Base-by-base conservation (phyloP, 1,140 invertebrate species). In the Temnothorax curvispinosus region DNA sequence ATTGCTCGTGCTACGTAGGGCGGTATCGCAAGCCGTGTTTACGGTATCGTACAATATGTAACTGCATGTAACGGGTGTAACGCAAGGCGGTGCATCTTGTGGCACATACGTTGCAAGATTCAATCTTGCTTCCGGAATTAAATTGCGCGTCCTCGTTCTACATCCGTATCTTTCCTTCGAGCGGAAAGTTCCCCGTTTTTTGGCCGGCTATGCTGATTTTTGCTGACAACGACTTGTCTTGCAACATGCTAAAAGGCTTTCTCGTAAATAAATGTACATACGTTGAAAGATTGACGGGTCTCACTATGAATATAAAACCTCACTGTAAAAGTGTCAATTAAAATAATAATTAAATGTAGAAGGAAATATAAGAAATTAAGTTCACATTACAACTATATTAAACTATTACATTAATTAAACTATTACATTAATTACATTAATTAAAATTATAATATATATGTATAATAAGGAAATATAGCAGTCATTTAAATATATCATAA, bases 41-140 rank as follows among this genome's bases (percentile, higher is more conserved):
- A 82, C 50, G 62, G 67, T 82, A 84, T 74, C 80, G 80, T 44
- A 84, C 38, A 44, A 41, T 56, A 82, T 72, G 67, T 82, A 84
- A 75, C 69, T 71, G 54, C 69, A 75, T 60, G 78, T 81, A 80
- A 80, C 60, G 58, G 76, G 44, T 58, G 76, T 35, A 67, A 81
- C 65, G 78, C 52, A 71, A 56, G 35, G 50, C 41, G 54, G 41
- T 58, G 52, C 54, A 84, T 74, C 69, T 84, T 58, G 41, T 27
- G 54, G 41, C 18, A 84, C 80, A 84, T 60, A 84, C 56, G 41
- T 62, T 75, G 69, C 80, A 60, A 75, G 80, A 84, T 84, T 84
- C 69, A 84, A 84, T 84, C 80, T 84, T 84, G 80, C 56, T 84
- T 75, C 41, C 41, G 69, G 69, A 84, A 84, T 84, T 84, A 84